Evolutionary conservation across 2,888 invertebrate genomes (phyloP).

Genomic region (Punctoribates punctum): DNA sequence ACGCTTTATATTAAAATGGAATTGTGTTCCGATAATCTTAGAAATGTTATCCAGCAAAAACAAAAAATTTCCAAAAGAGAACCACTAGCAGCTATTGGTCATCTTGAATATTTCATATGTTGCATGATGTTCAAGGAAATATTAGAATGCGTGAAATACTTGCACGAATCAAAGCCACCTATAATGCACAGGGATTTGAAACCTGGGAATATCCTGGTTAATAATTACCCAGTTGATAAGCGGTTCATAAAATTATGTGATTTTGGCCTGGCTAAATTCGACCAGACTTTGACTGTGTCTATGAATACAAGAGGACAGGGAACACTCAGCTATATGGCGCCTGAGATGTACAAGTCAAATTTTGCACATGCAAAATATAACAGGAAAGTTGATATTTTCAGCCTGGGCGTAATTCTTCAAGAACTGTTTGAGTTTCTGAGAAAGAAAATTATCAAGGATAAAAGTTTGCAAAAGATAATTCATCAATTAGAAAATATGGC

Average conservation of each 20-base stretch:
- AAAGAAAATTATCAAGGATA: too few species aligned
- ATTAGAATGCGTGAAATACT: not conserved
- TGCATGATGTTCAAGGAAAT: not conserved
- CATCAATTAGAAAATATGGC: too few species aligned
- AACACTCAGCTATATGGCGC: not conserved
- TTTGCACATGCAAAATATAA: not conserved
- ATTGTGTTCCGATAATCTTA: not conserved
- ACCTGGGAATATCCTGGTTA: not conserved
- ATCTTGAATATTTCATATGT: not conserved
- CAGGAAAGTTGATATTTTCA: not conserved
- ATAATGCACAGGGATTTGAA: not conserved
- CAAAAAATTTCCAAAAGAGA: not conserved
- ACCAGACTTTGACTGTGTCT: too few species aligned
- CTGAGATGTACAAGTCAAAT: not conserved
- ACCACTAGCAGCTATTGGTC: not conserved
- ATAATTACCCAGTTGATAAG: not conserved
- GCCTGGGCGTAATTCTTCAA: not conserved
- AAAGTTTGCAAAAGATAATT: too few species aligned
- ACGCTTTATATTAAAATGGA: slow-evolving; percentile 13
- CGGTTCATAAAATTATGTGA: not conserved
- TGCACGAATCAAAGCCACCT: not conserved
- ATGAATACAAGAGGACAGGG: not conserved
- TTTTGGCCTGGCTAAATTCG: not conserved
- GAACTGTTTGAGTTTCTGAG: not conserved
- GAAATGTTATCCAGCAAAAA: not conserved